These are phyloP conservation scores for Drosophila miranda DNA, from an alignment of 1,140 invertebrate species.

Conservation along the genomic window DNA sequence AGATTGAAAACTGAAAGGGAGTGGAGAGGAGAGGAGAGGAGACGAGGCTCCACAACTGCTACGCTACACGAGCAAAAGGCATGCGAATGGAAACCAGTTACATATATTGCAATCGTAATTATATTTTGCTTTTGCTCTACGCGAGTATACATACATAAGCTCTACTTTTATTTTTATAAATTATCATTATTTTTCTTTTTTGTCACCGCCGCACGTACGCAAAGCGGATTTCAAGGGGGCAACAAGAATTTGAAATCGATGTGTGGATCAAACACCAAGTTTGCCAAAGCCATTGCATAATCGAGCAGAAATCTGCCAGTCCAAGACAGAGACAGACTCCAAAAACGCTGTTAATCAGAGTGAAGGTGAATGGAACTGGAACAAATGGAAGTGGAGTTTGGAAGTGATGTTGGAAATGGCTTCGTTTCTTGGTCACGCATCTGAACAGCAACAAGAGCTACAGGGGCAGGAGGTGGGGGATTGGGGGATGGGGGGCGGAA, in stretches of 20 bases:
- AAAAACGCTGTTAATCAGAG: constrained; percentile 31
- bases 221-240: constrained; percentile 5
- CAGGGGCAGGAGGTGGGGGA: too few species aligned
- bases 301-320: constrained; percentile 10
- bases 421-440: too few species aligned
- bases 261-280: constrained; percentile 19
- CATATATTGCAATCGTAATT: constrained; percentile 47
- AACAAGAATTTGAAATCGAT: constrained; percentile 11
- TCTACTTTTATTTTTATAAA: constrained; percentile 16
- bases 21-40: too few species aligned
- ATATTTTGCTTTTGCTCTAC: neutral
- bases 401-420: too few species aligned
- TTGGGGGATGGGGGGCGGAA: too few species aligned
- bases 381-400: neutral
- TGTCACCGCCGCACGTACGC: constrained; percentile 24
- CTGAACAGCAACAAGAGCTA: too few species aligned
- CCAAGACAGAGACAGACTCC: neutral
- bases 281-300: constrained; percentile 32
- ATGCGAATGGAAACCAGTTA: constrained; percentile 40
- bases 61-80: constrained; percentile 3
- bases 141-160: constrained; percentile 1
- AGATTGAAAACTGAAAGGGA: too few species aligned
- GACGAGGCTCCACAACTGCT: neutral
- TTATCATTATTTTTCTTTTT: neutral
- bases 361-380: constrained; percentile 32